These are phyloP conservation scores for Echeneis naucrates DNA, from an alignment of 2,797 vertebrate species.

Conservation along the genomic window DNA sequence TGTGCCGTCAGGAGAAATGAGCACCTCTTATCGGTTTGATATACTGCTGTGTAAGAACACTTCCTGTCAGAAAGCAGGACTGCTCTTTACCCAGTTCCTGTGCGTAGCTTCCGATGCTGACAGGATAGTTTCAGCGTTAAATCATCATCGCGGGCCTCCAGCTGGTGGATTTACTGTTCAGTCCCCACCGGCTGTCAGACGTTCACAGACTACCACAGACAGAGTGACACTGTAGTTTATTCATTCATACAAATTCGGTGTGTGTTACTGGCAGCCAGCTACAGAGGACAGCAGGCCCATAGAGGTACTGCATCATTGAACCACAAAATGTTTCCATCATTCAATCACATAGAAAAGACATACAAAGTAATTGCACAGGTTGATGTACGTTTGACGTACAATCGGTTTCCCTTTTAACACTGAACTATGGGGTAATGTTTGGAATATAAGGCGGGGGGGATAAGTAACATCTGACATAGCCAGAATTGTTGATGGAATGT, in stretches of 20 bases:
- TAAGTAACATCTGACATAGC: conserved; percentile 75
- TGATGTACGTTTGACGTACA: conserved; percentile 85
- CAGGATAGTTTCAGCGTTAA: background rate
- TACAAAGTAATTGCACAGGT: conserved; percentile 90
- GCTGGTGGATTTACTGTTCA: background rate
- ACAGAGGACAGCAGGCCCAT: conserved; percentile 68
- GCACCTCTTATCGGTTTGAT: background rate
- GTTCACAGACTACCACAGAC: conserved; percentile 7
- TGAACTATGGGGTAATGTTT: conserved; percentile 79
- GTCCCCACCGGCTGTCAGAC: conserved; percentile 14
- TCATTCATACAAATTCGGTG: conserved; percentile 82
- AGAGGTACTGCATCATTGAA: conserved; percentile 68
- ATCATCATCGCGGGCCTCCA: background rate
- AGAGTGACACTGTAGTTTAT: conserved; percentile 88
- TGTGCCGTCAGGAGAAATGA: background rate
- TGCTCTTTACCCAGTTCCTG: background rate
- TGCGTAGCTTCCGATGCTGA: background rate
- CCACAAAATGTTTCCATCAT: conserved; percentile 80
- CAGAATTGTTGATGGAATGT: conserved; percentile 84
- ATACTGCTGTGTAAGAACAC: background rate
- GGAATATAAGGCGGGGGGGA: conserved; percentile 76
- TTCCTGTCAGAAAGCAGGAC: conserved; percentile 29
- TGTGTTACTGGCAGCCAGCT: conserved; percentile 80
- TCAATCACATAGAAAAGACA: conserved; percentile 81
- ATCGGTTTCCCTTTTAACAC: conserved; percentile 89